A percentile compares a stretch with the other conserved stretches of the same genome.
Evolutionary conservation across 2,888 invertebrate genomes (phyloP).

Genomic region (Cactoblastis cactorum): DNA sequence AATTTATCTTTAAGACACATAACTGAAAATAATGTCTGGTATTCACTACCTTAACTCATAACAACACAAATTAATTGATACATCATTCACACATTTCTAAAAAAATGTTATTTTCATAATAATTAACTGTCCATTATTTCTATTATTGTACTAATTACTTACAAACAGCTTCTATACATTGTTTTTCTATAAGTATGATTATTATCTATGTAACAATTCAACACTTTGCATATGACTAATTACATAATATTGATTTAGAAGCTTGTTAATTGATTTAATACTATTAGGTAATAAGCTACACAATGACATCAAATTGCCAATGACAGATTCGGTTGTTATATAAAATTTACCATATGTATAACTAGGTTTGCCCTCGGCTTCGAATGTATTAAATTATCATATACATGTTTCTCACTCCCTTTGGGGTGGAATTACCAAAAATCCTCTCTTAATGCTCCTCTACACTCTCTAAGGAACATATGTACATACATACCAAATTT

Average conservation of each 20-base stretch:
- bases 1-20: too few species aligned
- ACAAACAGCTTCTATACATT: conserved; percentile 32
- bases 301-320: conserved; percentile 49
- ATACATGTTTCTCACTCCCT: too few species aligned
- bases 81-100: conserved; percentile 2
- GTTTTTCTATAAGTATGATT: conserved; percentile 26
- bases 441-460: too few species aligned
- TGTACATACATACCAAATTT: too few species aligned
- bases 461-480: too few species aligned
- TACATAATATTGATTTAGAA: conserved; percentile 21
- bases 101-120: conserved; percentile 7
- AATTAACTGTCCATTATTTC: conserved; percentile 19
- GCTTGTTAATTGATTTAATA: conserved; percentile 18
- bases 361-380: too few species aligned
- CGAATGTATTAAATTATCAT: too few species aligned
- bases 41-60: neutral
- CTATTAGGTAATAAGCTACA: conserved; percentile 18
- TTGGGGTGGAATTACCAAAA: too few species aligned
- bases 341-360: too few species aligned
- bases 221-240: conserved; percentile 29
- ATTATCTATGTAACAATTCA: conserved; percentile 42
- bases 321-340: conserved; percentile 46
- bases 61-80: neutral
- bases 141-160: conserved; percentile 54
- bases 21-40: too few species aligned